Percentiles rank a stretch among this genome's conserved stretches.
These are phyloP conservation scores for Litoditis marina DNA, from an alignment of 2,888 invertebrate genomes.

Conservation along the genomic window DNA sequence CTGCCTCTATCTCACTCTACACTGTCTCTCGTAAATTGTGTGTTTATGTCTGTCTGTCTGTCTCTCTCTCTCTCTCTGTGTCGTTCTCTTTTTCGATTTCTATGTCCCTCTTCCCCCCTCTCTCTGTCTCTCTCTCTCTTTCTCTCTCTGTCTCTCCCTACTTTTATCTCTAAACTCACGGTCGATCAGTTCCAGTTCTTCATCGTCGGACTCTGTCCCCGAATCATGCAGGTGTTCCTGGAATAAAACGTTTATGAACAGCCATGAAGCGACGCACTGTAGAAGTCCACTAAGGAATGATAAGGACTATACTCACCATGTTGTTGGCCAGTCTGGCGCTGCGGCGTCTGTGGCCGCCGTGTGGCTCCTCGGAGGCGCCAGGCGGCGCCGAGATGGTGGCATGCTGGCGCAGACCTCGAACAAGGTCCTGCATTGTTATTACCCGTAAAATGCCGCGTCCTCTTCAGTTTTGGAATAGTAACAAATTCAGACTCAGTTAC, in stretches of 20 bases:
- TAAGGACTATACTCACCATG: background rate
- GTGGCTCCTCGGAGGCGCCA: too few species aligned
- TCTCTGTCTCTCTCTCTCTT: too few species aligned
- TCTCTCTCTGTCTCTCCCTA: background rate
- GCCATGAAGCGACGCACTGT: too few species aligned
- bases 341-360: background rate
- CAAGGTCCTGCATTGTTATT: conserved; percentile 18
- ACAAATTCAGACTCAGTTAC: conserved; percentile 12
- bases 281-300: background rate
- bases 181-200: conserved; percentile 21
- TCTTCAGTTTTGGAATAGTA: conserved; percentile 1
- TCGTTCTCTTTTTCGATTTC: too few species aligned
- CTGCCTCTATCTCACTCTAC: too few species aligned
- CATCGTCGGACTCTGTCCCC: conserved; percentile 47
- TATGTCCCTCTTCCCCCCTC: too few species aligned
- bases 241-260: background rate
- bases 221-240: conserved; percentile 31
- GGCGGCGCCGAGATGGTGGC: too few species aligned
- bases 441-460: conserved; percentile 13
- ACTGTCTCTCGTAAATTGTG: too few species aligned
- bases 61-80: too few species aligned
- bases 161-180: too few species aligned
- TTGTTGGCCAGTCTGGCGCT: background rate
- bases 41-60: too few species aligned
- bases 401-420: conserved; percentile 11